Evolutionary conservation across 1,140 invertebrate species (phyloP).

Genomic region (Acyrthosiphon pisum): DNA sequence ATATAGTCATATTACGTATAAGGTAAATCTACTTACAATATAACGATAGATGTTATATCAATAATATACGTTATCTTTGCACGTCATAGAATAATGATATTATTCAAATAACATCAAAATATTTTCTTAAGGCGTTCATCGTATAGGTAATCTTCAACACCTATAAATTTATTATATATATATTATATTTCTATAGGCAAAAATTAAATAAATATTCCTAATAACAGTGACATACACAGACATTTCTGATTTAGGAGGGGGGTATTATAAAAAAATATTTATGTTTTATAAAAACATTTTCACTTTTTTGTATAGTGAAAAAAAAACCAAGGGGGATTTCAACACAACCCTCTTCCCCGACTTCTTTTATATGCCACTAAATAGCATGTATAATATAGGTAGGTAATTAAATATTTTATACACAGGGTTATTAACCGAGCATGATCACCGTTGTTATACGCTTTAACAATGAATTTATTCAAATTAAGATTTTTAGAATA

Average conservation of each 20-base stretch:
- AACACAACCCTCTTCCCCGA: not conserved
- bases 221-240: not conserved
- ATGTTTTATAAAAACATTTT: not conserved
- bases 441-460: not conserved
- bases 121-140: not conserved
- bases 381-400: not conserved
- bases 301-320: not conserved
- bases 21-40: too few species aligned
- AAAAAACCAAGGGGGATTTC: not conserved
- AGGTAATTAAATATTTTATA: not conserved
- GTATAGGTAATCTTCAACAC: not conserved
- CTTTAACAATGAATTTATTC: not conserved
- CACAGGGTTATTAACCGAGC: not conserved
- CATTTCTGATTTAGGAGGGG: not conserved
- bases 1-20: too few species aligned
- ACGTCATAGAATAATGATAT: not conserved
- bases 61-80: not conserved
- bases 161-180: constrained; percentile 4
- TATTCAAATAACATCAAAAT: not conserved
- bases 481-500: not conserved
- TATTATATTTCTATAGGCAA: not conserved
- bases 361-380: not conserved
- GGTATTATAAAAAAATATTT: not conserved
- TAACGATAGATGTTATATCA: not conserved
- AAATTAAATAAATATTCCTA: not conserved